Base-by-base conservation (phyloP, 2,797 vertebrate species). In the Naso thynnoides region DNA sequence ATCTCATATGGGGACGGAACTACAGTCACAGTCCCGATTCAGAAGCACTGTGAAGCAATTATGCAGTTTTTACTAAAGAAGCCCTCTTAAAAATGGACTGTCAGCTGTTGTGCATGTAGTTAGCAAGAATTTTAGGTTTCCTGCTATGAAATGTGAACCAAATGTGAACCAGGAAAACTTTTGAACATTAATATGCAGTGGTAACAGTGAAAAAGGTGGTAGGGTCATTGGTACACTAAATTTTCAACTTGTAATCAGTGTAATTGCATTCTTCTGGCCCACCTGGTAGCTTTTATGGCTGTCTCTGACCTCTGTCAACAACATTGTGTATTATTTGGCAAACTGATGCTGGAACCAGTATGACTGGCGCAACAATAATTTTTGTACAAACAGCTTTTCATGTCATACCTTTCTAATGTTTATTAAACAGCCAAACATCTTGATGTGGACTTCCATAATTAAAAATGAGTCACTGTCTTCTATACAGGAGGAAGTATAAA, bases 391-490 rank as follows among this genome's bases (percentile, higher is more conserved):
- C 15, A 58, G 21, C 47, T 47, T 41, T 18, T 61, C 82, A 84
- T 82, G 38, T 66, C 50, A 73, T 33, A 13, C 49, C 50, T 39
- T 47, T 60, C 8, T 24, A 13, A 21, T 79, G 52, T 64, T 70
- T 60, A 52, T 21, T 23, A 72, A 73, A 47, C 38, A 60, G 78
- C 42, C 24, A 39, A 69, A 59, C 59, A 33, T 61, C 45, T 60
- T 8, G 3, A 11, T 66, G 68, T 56, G 54, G 47, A 78, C 47
- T 33, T 33, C 31, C 66, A 44, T 42, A 63, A 76, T 60, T 59
- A 61, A 49, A 61, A 8, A 68, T 58, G 68, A 88, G 70, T 86
- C 81, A 86, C 71, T 62, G 42, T 59, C 68, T 79, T 53, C 49
- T 39, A 60, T 59, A 45, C 14, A 42, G 47, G 14, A 67, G 42